Evolutionary conservation across 2,888 invertebrate genomes (phyloP).

Genomic region (Ophioninae sp.): DNA sequence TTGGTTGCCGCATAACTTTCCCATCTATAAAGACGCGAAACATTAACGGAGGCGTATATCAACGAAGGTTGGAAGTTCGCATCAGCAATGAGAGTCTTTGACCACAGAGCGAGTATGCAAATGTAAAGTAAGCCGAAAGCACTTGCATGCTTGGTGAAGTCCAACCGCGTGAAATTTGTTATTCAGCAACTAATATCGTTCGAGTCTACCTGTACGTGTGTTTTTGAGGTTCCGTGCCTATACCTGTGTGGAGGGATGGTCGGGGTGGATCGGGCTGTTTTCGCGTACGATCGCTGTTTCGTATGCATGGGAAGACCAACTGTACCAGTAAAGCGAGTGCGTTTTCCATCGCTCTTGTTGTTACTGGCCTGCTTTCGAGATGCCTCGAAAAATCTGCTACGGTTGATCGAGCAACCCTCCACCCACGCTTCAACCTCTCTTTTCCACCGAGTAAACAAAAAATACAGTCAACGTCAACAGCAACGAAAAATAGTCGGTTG

Average conservation of each 20-base stretch:
- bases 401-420: slow-evolving; percentile 3
- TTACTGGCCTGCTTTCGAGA: slow-evolving; percentile 6
- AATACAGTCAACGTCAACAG: neutral
- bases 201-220: slow-evolving; percentile 9
- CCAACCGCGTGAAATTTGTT: slow-evolving; percentile 50
- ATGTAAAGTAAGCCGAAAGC: slow-evolving; percentile 41
- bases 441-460: neutral
- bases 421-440: neutral
- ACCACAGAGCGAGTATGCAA: slow-evolving; percentile 45
- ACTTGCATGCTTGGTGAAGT: neutral
- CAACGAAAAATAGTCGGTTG: neutral
- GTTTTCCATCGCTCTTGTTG: slow-evolving; percentile 23
- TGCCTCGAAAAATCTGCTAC: slow-evolving; percentile 15
- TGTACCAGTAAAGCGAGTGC: slow-evolving; percentile 21
- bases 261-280: neutral
- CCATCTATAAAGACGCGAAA: neutral
- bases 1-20: neutral
- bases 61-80: slow-evolving; percentile 24
- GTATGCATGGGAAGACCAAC: slow-evolving; percentile 30
- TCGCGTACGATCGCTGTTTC: slow-evolving; percentile 5
- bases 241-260: neutral
- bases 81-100: slow-evolving; percentile 11
- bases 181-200: slow-evolving; percentile 55
- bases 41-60: slow-evolving; percentile 2
- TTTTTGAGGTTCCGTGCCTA: neutral